Conservation (phyloP, 2,113 vertebrate genomes). For the Solea senegalensis region DNA sequence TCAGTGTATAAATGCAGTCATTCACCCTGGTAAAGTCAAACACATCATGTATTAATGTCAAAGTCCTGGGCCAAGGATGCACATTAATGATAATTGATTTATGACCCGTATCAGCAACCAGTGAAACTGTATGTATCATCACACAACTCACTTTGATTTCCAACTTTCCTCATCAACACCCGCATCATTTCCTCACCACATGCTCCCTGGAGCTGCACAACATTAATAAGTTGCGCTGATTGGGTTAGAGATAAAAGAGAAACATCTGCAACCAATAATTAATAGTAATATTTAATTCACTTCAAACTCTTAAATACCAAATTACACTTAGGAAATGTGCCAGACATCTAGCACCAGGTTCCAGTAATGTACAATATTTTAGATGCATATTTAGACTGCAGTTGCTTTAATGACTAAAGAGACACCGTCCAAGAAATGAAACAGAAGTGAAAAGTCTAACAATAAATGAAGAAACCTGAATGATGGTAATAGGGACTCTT, state of each 20-base stretch:
- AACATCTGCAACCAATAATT: background rate
- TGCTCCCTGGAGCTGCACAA: background rate
- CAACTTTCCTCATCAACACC: slow-evolving; percentile 19
- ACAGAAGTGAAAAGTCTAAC: too few species aligned
- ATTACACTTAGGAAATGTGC: background rate
- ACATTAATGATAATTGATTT: slow-evolving; percentile 13
- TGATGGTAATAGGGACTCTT: too few species aligned
- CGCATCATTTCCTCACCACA: background rate
- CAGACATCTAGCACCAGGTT: background rate
- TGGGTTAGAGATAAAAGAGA: background rate
- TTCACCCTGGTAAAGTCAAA: too few species aligned
- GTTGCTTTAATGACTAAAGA: too few species aligned
- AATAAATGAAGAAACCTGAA: too few species aligned
- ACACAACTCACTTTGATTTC: slow-evolving; percentile 17
- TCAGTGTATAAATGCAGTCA: too few species aligned
- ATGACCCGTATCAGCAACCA: slow-evolving; percentile 12
- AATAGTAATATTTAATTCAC: slow-evolving; percentile 1
- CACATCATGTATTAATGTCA: background rate
- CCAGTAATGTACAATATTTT: background rate
- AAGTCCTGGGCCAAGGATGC: background rate
- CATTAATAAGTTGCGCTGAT: slow-evolving; percentile 3
- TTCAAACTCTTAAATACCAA: background rate
- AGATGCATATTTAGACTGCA: too few species aligned
- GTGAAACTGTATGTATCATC: slow-evolving; percentile 9
- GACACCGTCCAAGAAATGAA: too few species aligned